Evolutionary conservation across 2,113 vertebrate genomes (phyloP).

Genomic region (Rhinopithecus roxellana): DNA sequence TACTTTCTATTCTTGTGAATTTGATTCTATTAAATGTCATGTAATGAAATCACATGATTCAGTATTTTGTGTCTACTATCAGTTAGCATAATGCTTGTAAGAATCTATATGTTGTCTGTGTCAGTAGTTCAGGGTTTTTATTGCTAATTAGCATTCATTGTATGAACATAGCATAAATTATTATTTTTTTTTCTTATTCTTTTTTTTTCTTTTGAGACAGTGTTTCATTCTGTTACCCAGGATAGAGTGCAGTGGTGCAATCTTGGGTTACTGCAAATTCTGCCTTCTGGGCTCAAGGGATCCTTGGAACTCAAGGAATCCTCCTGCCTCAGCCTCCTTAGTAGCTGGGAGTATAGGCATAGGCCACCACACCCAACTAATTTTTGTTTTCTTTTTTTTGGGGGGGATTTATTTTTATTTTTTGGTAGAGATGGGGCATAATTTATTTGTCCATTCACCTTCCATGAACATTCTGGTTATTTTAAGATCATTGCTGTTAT

Average conservation of each 20-base stretch:
- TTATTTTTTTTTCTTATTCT: too few species aligned
- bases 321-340: too few species aligned
- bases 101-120: not conserved
- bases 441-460: not conserved
- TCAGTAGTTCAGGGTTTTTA: not conserved
- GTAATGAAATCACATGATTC: not conserved
- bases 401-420: too few species aligned
- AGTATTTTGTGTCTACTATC: not conserved
- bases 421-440: not conserved
- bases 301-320: too few species aligned
- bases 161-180: not conserved
- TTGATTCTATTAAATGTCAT: not conserved
- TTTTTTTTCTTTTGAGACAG: too few species aligned
- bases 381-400: too few species aligned
- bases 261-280: too few species aligned
- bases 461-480: not conserved
- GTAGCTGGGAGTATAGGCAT: too few species aligned
- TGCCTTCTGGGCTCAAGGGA: too few species aligned
- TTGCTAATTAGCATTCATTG: not conserved
- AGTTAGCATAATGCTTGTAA: not conserved
- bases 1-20: not conserved
- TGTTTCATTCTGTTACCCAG: too few species aligned
- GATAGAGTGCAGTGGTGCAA: too few species aligned
- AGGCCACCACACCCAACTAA: too few species aligned
- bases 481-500: not conserved